Evolutionary conservation across 2,113 vertebrate species (phyloP), one percentile per base, ranked within the genome.

Genomic region (Ailurus styani): DNA sequence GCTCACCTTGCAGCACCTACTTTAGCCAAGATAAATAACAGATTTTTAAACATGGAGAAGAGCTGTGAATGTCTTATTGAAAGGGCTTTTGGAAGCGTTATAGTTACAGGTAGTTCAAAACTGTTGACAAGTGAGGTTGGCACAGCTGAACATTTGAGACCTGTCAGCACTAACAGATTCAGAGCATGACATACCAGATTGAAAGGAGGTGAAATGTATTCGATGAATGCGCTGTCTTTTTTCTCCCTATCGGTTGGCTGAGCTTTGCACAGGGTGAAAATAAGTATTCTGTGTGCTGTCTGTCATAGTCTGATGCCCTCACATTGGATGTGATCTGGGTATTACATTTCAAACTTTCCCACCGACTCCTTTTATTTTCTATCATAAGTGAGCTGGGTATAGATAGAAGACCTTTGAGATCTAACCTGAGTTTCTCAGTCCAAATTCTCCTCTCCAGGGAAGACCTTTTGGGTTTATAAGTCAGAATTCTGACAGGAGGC

Each of bases 81-180:
- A 79, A 87, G 78, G 70, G 20, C 42, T 94, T 96, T 88, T 40
- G 60, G 79, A 89, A 96, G 45, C 88, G 60, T 83, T 86, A 31
- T 3, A n/a, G 85, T 57, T 72, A 50, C 12, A 88, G 64, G 50
- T 87, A 62, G 86, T 95, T 97, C 5, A 86, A 70, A 96, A 96
- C 8, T 54, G 90, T 90, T 96, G 95, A 91, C 94, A 77, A 94
- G 79, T 42, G 45, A 93, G 68, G 34, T 90, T 77, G 79, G 92
- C 50, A 34, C 17, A 77, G 68, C 79, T 85, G 68, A 94, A 84
- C 70, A n/a, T 40, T 68, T 93, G 82, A 97, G 81, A 87, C 21
- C 82, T 79, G 88, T 83, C 95, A 93, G 40, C 29, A 50, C 25
- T 79, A 47, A 62, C 31, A n/a, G 42, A 66, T 85, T 90, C 90